Percentiles rank a stretch among this genome's conserved stretches.
Evolutionary conservation across 2,888 invertebrate species (phyloP).

Genomic region (Noctua comes): DNA sequence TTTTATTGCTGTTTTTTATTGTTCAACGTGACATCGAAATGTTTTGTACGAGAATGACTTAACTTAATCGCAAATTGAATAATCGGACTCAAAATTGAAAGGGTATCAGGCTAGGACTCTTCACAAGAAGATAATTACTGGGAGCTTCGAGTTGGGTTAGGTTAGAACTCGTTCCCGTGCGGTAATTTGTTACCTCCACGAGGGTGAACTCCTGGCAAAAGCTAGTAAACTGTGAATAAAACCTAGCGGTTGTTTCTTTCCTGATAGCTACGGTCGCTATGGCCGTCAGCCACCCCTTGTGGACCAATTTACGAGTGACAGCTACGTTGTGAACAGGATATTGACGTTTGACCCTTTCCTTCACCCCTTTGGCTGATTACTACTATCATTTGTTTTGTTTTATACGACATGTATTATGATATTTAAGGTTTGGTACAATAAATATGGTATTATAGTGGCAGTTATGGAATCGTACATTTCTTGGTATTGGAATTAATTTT

Average conservation of each 20-base stretch:
- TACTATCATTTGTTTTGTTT: neutral
- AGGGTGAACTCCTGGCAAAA: neutral
- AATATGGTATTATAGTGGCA: neutral
- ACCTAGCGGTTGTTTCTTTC: neutral
- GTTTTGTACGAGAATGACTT: no score
- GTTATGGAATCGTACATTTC: neutral
- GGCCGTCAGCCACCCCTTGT: neutral
- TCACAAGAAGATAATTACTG: no score
- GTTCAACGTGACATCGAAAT: no score
- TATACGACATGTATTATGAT: neutral
- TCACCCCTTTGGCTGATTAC: conserved; percentile 1
- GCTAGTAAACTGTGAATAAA: neutral
- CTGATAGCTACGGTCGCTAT: neutral
- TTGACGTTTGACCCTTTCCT: conserved; percentile 33
- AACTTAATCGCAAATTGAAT: no score
- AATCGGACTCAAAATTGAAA: no score
- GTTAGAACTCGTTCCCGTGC: neutral
- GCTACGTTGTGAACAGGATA: conserved; percentile 38
- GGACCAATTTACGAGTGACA: conserved; percentile 1
- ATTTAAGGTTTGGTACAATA: neutral
- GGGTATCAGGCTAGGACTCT: no score
- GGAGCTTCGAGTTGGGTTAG: no score
- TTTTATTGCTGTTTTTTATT: no score
- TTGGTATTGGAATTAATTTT: neutral
- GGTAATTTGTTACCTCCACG: neutral